phyloP scores from a whole-genome alignment of 2,113 vertebrate species.

The Platysteira castanea region DNA sequence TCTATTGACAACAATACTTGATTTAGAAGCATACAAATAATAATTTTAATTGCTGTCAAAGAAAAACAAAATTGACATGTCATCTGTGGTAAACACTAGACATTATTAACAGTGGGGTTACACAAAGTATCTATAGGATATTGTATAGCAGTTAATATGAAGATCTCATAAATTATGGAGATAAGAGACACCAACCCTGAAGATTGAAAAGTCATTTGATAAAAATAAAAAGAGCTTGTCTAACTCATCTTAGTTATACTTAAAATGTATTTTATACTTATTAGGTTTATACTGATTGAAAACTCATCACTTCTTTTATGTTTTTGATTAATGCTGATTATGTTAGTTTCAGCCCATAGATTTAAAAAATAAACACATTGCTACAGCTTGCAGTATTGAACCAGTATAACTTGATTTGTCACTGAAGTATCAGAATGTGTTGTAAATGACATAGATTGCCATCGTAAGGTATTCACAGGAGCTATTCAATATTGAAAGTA shows the following conservation, averaged over 20 bases:
- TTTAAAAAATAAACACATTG: background rate
- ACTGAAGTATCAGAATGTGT: background rate
- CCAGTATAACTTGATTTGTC: background rate
- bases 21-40: background rate
- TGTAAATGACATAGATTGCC: background rate
- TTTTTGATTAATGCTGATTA: constrained; percentile 7
- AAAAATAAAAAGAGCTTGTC: background rate
- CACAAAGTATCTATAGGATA: background rate
- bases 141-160: background rate
- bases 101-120: background rate
- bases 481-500: background rate
- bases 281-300: background rate
- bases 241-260: background rate
- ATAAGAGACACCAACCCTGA: background rate
- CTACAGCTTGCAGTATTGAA: background rate
- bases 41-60: background rate
- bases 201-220: background rate
- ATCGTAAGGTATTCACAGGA: background rate
- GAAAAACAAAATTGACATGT: background rate
- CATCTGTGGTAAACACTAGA: background rate
- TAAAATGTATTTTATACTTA: constrained; percentile 1
- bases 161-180: background rate
- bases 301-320: background rate
- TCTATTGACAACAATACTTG: too few relatives aligned
- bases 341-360: background rate